Conservation (phyloP, 1,140 invertebrate genomes). For the Chionoecetes opilio region DNA sequence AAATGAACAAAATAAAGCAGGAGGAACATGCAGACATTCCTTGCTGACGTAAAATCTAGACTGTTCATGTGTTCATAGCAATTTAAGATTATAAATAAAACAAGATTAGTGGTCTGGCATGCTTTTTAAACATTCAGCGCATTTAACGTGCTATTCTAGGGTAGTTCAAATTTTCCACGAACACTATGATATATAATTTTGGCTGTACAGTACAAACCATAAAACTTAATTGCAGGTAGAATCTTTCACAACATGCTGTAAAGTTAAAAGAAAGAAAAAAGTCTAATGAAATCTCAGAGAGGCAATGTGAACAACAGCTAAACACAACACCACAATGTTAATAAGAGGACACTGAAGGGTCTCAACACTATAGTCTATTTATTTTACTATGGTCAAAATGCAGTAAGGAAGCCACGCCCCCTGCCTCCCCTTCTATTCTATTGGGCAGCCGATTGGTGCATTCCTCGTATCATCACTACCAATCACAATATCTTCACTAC, state of each 20-base stretch:
- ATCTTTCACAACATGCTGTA: slow-evolving; percentile 7
- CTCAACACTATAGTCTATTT: no score
- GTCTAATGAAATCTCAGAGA: slow-evolving; percentile 3
- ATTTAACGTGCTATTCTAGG: not conserved
- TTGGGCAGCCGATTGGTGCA: no score
- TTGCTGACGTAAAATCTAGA: not conserved
- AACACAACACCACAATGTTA: not conserved
- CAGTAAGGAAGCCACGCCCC: no score
- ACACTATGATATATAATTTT: not conserved
- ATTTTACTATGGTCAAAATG: no score
- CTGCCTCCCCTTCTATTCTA: no score
- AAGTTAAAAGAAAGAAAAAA: not conserved
- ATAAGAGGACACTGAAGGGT: no score
- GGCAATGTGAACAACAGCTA: not conserved
- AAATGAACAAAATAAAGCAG: not conserved
- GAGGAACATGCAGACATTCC: not conserved
- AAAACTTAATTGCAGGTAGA: slow-evolving; percentile 21
- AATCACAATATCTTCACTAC: no score
- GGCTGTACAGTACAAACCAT: slow-evolving; percentile 28
- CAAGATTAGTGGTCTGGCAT: not conserved
- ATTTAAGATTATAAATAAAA: not conserved
- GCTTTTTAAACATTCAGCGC: not conserved
- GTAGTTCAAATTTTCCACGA: not conserved
- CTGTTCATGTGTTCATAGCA: not conserved
- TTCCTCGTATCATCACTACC: no score